Percentiles rank a stretch among this genome's conserved stretches.
Evolutionary conservation across 1,140 invertebrate species (phyloP).

Genomic region (Propsilocerus akamusi): DNA sequence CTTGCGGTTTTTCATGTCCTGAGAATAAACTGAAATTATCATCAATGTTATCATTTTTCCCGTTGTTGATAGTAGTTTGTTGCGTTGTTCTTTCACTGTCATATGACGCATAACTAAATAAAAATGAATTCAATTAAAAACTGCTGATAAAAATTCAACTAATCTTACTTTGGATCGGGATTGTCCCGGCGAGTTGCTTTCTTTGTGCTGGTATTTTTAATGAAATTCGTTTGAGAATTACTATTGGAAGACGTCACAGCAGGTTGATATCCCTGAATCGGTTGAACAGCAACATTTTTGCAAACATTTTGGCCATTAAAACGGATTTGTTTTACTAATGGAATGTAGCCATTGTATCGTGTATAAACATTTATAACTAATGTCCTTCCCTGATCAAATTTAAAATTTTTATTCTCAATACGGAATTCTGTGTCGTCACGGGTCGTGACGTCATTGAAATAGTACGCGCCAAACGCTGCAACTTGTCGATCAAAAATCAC

Average conservation of each 20-base stretch:
- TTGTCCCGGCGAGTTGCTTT: not conserved
- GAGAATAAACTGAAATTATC: too few relatives aligned
- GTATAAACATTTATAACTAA: not conserved
- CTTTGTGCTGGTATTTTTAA: not conserved
- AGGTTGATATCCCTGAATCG: too few relatives aligned
- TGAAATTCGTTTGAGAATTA: not conserved
- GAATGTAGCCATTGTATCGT: not conserved
- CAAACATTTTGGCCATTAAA: not conserved
- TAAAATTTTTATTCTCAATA: slow-evolving; percentile 1
- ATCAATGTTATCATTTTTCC: too few relatives aligned
- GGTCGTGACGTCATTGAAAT: not conserved
- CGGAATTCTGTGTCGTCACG: not conserved
- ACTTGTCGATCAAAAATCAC: not conserved
- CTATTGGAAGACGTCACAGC: not conserved
- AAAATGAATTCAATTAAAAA: too few relatives aligned
- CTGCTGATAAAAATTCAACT: too few relatives aligned
- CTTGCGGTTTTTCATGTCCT: too few relatives aligned
- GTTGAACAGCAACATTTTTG: not conserved
- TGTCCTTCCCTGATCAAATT: not conserved
- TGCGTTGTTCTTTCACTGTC: too few relatives aligned
- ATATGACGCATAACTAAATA: too few relatives aligned
- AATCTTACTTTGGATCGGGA: too few relatives aligned
- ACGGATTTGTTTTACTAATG: not conserved
- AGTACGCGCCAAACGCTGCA: not conserved
- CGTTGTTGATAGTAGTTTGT: too few relatives aligned